Evolutionary conservation across 2,888 invertebrate genomes (phyloP).

Genomic region (Drosophila colorata): DNA sequence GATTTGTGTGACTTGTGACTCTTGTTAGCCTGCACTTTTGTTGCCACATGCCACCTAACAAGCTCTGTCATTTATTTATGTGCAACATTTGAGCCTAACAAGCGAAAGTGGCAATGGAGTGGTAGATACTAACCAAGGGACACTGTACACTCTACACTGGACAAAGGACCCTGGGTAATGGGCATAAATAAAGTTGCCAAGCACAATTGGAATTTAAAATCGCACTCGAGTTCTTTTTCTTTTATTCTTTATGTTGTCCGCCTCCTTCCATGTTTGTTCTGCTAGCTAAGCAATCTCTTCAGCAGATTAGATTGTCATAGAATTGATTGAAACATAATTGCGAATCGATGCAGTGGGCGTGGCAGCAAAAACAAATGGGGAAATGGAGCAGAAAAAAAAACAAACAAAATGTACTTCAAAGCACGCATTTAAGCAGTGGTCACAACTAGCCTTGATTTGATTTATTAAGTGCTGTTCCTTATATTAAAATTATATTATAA

Average conservation of each 20-base stretch:
- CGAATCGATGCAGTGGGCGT: conserved; percentile 42
- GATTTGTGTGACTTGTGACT: conserved; percentile 53
- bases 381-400: conserved; percentile 30
- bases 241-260: not conserved
- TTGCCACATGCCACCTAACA: conserved; percentile 56
- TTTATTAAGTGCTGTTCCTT: no score
- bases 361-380: conserved; percentile 31
- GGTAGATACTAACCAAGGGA: conserved; percentile 15
- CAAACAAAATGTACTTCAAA: conserved; percentile 28
- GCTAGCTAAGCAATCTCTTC: conserved; percentile 53
- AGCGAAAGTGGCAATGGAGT: conserved; percentile 63
- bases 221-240: not conserved
- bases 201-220: conserved; percentile 64
- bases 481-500: no score
- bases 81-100: conserved; percentile 74
- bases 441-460: not conserved
- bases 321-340: conserved; percentile 67
- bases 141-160: not conserved
- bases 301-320: conserved; percentile 40
- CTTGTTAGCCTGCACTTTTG: conserved; percentile 63
- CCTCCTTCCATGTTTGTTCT: not conserved
- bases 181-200: conserved; percentile 54
- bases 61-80: conserved; percentile 73
- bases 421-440: conserved; percentile 3
- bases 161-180: conserved; percentile 22